Evolutionary conservation across 1,140 invertebrate genomes (phyloP), one percentile per base, ranked within the genome.

Genomic region (Argopecten irradians): DNA sequence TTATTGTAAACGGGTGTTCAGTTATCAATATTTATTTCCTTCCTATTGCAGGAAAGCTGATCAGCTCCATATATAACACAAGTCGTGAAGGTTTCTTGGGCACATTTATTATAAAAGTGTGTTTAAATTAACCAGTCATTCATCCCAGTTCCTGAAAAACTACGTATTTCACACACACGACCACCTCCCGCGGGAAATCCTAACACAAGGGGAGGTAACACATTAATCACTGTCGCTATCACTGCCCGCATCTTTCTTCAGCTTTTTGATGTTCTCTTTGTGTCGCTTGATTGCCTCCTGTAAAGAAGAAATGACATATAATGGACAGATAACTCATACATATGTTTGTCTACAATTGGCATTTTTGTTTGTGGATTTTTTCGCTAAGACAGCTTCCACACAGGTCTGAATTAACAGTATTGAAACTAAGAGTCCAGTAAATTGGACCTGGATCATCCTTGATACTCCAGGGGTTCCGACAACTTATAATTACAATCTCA

Each of bases 121-220:
- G 55, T 71, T 71, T 71, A 71, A 71, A 71, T 71, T 71, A 71
- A 71, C 55, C n/a, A 71, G 55, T 71, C 55, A 71, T 11, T 71
- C 55, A 3, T 71, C 28, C 55, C 55, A 71, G n/a, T 28, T 71
- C 28, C 16, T 71, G 55, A n/a, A 71, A 71, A 22, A 71, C 55
- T 55, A n/a, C n/a, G 43, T 71, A 71, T 28, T 71, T 16, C 55
- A 71, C 55, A 71, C 55, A 28, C 55, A 71, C 28, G 22, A 46
- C 1, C 55, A 71, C 55, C n/a, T 71, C n/a, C 55, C 16, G n/a
- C n/a, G n/a, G n/a, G n/a, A 71, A 5, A 55, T 55, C 3, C 14
- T 28, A 71, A 3, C 22, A n/a, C n/a, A 5, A 71, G 55, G 28
- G 16, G 22, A 28, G 5, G 0, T 39, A 5, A 39, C 36, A 39